Conservation (phyloP, 2,888 invertebrate species). For the Drosophila recens region DNA sequence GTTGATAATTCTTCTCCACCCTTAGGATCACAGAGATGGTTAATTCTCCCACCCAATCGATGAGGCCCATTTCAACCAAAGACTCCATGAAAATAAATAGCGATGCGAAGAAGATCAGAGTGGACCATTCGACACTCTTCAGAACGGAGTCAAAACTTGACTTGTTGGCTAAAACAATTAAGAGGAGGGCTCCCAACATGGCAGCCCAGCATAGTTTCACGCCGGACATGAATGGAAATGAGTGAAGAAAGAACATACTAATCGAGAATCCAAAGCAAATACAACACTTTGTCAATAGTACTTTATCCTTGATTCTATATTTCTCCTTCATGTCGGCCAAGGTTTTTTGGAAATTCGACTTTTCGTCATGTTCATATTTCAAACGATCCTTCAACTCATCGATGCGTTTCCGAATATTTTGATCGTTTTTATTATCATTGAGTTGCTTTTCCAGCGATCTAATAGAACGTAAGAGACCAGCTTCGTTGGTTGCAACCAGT, state of each 20-base stretch:
- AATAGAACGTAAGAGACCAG: background rate
- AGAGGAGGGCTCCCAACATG: background rate
- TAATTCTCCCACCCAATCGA: conserved; percentile 7
- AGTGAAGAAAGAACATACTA: background rate
- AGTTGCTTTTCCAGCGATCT: background rate
- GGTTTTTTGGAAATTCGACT: background rate
- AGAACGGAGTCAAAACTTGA: background rate
- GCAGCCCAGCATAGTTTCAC: background rate
- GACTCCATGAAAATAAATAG: conserved; percentile 12
- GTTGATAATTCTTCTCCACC: background rate
- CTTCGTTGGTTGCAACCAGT: background rate
- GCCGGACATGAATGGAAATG: background rate
- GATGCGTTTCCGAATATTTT: background rate
- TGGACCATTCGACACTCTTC: conserved; percentile 10
- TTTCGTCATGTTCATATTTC: background rate
- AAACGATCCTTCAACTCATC: background rate
- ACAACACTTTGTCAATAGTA: conserved; percentile 3
- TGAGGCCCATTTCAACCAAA: conserved; percentile 6
- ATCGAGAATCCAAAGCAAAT: background rate
- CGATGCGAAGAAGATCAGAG: conserved; percentile 7
- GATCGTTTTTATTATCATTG: background rate
- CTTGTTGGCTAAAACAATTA: background rate
- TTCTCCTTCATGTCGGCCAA: conserved; percentile 1
- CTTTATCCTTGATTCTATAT: background rate
- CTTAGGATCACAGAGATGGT: background rate